Base-by-base conservation (phyloP, 2,113 vertebrate genomes). In the Elephas maximus region DNA sequence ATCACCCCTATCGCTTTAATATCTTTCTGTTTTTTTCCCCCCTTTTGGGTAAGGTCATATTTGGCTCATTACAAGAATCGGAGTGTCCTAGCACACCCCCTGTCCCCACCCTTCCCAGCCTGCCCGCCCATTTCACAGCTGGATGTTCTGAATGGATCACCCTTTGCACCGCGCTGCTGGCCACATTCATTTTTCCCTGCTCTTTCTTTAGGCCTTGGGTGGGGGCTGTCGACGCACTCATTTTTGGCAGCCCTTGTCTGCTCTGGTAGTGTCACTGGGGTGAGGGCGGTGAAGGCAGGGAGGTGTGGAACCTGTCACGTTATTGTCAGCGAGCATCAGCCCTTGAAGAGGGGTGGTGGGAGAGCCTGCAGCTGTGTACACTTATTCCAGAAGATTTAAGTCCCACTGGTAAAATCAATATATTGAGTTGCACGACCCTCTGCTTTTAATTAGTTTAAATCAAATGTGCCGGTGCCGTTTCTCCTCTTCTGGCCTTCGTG, bases 361-460 rank as follows among this genome's bases (percentile, higher is more conserved):
- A 74, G 98, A 98, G 97, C 30, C 87, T 83, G 93, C 98, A 98
- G 98, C 98, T 99, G 98, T 98, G 98, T 98, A 98, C 98, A 98
- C 98, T 98, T 98, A 98, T 98, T 98, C 97, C 97, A 98, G 97
- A 98, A 98, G 98, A 98, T 98, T 98, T 97, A 98, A 98, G 97
- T 98, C 98, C 98, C 98, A 98, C 98, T 98, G 98, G 98, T 98
- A 98, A 98, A 98, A 99, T 99, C 98, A 98, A 98, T 99, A 98
- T 98, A 98, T 99, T 99, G 98, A 98, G 96, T 99, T 98, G 98
- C 98, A 95, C 93, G 93, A 97, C 96, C 95, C 98, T 98, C 98
- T 99, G 98, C 82, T 99, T 99, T 98, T 99, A 99, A 98, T 99
- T 99, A 99, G 98, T 98, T 98, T 97, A 97, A 98, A 99, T 98